phyloP scores from a whole-genome alignment of 2,888 invertebrate genomes.

The Orthonevra nobilis region DNA sequence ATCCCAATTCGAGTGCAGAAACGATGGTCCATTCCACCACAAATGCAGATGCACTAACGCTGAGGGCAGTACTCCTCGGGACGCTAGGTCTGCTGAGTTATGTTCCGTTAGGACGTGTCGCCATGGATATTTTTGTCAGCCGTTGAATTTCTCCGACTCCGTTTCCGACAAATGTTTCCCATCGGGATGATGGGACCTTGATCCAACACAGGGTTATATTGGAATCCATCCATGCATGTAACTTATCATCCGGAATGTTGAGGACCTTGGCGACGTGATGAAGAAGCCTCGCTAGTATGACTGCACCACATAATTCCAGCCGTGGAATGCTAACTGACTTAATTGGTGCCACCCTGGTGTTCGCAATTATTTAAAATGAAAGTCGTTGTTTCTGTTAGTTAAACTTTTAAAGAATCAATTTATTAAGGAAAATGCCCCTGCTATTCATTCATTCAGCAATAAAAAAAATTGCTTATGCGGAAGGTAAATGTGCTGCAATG shows the following conservation, averaged over 20 bases:
- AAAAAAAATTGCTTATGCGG: too few species aligned
- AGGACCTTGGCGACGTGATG: not conserved
- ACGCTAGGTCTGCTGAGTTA: slow-evolving; percentile 61
- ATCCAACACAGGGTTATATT: not conserved
- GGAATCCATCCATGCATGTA: not conserved
- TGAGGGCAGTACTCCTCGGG: slow-evolving; percentile 20
- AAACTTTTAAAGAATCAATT: too few species aligned
- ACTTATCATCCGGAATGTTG: not conserved
- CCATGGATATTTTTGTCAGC: slow-evolving; percentile 34
- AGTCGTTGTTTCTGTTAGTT: too few species aligned
- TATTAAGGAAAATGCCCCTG: too few species aligned
- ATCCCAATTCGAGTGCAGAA: not conserved
- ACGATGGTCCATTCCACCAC: not conserved
- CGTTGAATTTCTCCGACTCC: slow-evolving; percentile 48
- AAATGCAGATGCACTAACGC: too few species aligned
- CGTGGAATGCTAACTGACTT: not conserved
- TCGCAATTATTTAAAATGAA: too few species aligned
- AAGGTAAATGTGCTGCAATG: too few species aligned
- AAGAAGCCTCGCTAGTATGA: not conserved
- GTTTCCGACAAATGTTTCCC: slow-evolving; percentile 53
- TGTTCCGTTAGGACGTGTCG: slow-evolving; percentile 41
- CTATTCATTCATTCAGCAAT: too few species aligned
- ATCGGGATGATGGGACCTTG: not conserved
- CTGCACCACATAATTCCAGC: slow-evolving; percentile 8
- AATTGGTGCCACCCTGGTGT: not conserved